phyloP scores from a whole-genome alignment of 2,888 invertebrate species.

The Salticus scenicus region DNA sequence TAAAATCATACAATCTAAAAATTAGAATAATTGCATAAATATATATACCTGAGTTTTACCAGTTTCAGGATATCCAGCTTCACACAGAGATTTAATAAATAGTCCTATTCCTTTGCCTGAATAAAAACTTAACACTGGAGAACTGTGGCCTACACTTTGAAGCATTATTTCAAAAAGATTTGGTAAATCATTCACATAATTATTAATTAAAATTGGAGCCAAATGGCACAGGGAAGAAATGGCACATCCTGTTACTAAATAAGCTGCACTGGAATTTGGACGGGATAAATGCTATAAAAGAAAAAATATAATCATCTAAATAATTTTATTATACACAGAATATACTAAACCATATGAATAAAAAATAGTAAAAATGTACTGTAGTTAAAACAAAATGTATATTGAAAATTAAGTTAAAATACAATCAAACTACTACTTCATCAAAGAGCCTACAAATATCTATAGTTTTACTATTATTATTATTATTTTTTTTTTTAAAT shows the following conservation, averaged over 20 bases:
- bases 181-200: slow-evolving; percentile 19
- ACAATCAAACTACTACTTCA: not conserved
- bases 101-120: slow-evolving; percentile 56
- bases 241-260: slow-evolving; percentile 47
- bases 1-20: too few species aligned
- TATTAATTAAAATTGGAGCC: slow-evolving; percentile 12
- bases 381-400: not conserved
- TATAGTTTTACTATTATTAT: too few species aligned
- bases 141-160: slow-evolving; percentile 34
- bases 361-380: not conserved
- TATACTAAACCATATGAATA: not conserved
- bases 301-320: not conserved
- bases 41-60: slow-evolving; percentile 39
- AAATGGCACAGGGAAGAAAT: slow-evolving; percentile 42
- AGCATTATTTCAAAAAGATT: slow-evolving; percentile 17
- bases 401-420: not conserved
- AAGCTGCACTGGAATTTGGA: slow-evolving; percentile 47
- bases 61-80: slow-evolving; percentile 40
- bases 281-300: slow-evolving; percentile 54
- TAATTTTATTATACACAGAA: not conserved
- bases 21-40: too few species aligned
- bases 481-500: too few species aligned
- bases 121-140: slow-evolving; percentile 51
- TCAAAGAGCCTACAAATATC: too few species aligned
- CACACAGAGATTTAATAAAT: slow-evolving; percentile 38